Evolutionary conservation across 2,113 vertebrate species (phyloP).

Genomic region (Oostethus manadensis): DNA sequence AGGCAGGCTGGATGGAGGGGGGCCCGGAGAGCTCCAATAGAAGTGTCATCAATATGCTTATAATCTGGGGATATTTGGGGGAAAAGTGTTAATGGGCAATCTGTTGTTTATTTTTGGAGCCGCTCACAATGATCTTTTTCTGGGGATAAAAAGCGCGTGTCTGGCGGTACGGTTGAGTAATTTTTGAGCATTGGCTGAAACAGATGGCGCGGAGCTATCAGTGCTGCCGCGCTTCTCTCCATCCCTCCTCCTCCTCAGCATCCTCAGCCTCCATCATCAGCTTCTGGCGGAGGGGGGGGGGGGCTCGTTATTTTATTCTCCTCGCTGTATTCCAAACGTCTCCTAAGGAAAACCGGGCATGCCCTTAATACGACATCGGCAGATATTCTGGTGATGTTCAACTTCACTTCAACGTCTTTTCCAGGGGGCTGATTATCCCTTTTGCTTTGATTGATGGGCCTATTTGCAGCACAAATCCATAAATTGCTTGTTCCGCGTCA

Average conservation of each 20-base stretch:
- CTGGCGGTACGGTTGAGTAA: conserved; percentile 89
- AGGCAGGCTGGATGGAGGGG: conserved; percentile 46
- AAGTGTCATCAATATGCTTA: conserved; percentile 81
- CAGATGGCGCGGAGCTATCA: conserved; percentile 88
- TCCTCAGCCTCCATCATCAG: conserved; percentile 45
- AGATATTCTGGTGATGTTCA: no score
- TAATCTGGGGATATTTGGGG: conserved; percentile 84
- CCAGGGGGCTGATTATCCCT: conserved; percentile 64
- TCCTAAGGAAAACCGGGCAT: no score
- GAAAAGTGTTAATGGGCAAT: conserved; percentile 92
- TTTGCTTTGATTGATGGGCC: conserved; percentile 92
- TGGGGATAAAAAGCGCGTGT: conserved; percentile 88
- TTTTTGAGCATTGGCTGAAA: conserved; percentile 90
- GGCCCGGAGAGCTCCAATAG: conserved; percentile 70
- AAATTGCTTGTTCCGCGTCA: conserved; percentile 95
- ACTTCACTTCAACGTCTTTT: no score
- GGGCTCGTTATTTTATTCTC: not conserved
- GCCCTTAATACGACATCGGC: no score
- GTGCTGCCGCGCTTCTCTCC: conserved; percentile 62
- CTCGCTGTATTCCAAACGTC: not conserved
- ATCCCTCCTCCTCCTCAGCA: conserved; percentile 59
- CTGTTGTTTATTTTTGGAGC: conserved; percentile 94
- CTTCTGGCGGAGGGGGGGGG: conserved; percentile 48
- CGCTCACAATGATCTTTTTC: conserved; percentile 95
- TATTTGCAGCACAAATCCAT: conserved; percentile 89